phyloP scores from a whole-genome alignment of 2,113 vertebrate genomes.

The Ophiodon elongatus region DNA sequence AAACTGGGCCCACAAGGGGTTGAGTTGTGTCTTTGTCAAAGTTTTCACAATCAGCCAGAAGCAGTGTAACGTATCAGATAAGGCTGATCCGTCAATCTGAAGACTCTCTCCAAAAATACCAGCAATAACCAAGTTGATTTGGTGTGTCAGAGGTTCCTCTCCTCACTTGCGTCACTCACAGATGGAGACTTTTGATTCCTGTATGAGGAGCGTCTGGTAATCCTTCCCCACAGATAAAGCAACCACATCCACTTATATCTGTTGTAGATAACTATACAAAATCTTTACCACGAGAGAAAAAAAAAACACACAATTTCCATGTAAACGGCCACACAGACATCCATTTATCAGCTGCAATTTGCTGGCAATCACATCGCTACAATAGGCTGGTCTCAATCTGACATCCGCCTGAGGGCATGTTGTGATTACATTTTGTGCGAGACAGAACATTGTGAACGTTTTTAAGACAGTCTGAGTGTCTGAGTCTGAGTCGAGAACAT shows the following conservation, averaged over 20 bases:
- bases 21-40: background rate
- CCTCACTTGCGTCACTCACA: background rate
- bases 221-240: conserved; percentile 50
- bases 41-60: conserved; percentile 15
- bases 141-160: conserved; percentile 1
- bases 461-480: background rate
- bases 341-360: conserved; percentile 54
- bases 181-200: conserved; percentile 22
- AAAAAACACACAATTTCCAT: conserved; percentile 19
- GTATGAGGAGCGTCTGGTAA: conserved; percentile 47
- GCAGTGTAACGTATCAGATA: background rate
- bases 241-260: conserved; percentile 41
- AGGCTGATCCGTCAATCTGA: background rate
- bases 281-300: conserved; percentile 25
- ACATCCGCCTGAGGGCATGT: conserved; percentile 3
- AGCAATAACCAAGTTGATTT: background rate
- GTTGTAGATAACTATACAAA: conserved; percentile 47
- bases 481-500: background rate
- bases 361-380: conserved; percentile 6
- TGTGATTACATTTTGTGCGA: background rate
- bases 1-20: background rate
- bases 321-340: conserved; percentile 44
- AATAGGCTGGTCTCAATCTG: conserved; percentile 18
- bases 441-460: background rate
- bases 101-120: conserved; percentile 24